Evolutionary conservation across 1,140 invertebrate genomes (phyloP), one percentile per base, ranked within the genome.

Genomic region (Drosophila arawakana): DNA sequence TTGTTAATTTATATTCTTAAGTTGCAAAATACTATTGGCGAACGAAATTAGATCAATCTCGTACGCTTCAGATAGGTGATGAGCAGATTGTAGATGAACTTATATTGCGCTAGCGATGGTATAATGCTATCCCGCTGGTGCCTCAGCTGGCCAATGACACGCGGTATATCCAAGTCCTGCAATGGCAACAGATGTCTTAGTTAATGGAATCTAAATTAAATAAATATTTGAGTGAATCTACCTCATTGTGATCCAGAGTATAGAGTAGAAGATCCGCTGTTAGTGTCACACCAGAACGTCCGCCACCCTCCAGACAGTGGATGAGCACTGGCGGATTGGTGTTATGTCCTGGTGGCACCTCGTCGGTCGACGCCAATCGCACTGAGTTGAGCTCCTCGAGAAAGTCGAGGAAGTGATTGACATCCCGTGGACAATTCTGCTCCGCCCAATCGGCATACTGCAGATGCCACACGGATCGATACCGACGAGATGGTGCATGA

Each of bases 211-310:
- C 57, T 35, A 7, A 9, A 30, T 35, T 15, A 39, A 35, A n/a
- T 25, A 10, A 13, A 34, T 9, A 34, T n/a, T 1, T 21, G 7
- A 7, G 7, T n/a, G 15, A 57, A 0, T 15, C 90, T 92, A 97
- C 96, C 94, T 97, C 96, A 93, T 97, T 97, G 85, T 97, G 95
- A 93, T 97, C 96, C n/a, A 97, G 93, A 54, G 96, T 96, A 91
- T 97, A 96, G 15, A 97, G 94, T 79, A 98, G 93, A 54, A 97
- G 93, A 92, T 97, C 96, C 30, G 95, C 95, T 9, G 97, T 93
- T 35, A 98, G 95, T n/a, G 96, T 95, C 4, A 97, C 94, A 7
- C 96, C 96, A 30, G 95, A 95, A 39, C 96, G 93, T 1, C 95
- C 95, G 18, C 95, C 95, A 46, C 96, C 96, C 41, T 95, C 94